Percentiles rank a stretch among this genome's conserved stretches.
These are phyloP conservation scores for Triplophysa tibetana DNA, from an alignment of 2,113 vertebrate species.

Conservation along the genomic window DNA sequence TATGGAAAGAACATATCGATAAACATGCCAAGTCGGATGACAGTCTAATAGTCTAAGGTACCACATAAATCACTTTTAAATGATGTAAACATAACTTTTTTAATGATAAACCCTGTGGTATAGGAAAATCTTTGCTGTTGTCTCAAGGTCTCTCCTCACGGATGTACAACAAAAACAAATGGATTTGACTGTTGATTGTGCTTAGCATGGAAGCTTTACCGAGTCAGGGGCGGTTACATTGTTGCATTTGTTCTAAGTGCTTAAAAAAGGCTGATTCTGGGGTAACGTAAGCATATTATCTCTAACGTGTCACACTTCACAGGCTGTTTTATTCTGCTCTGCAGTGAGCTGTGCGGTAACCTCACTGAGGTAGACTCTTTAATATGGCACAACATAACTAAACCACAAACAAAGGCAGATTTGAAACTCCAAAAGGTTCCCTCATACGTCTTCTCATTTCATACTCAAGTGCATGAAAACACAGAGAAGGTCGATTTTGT, in stretches of 20 bases:
- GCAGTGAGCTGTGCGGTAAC: slow-evolving; percentile 73
- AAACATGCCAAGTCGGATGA: neutral
- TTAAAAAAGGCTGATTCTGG: slow-evolving; percentile 71
- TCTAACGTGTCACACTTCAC: slow-evolving; percentile 65
- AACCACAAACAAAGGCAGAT: slow-evolving; percentile 56
- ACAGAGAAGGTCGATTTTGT: slow-evolving; percentile 65
- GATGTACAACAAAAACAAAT: slow-evolving; percentile 21
- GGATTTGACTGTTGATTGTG: slow-evolving; percentile 69
- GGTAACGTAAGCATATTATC: slow-evolving; percentile 67
- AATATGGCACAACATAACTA: slow-evolving; percentile 65
- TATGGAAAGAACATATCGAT: neutral
- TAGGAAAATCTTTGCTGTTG: slow-evolving; percentile 18
- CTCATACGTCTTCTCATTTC: slow-evolving; percentile 40
- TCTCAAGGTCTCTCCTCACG: neutral
- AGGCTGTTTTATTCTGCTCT: slow-evolving; percentile 70
- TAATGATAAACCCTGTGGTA: neutral
- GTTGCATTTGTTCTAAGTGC: slow-evolving; percentile 66
- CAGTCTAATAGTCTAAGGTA: neutral
- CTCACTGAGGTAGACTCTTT: slow-evolving; percentile 77
- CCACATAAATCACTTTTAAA: neutral
- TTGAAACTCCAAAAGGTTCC: slow-evolving; percentile 58
- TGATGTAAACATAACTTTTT: neutral
- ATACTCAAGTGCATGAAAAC: slow-evolving; percentile 66
- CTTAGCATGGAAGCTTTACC: slow-evolving; percentile 66
- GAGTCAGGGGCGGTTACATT: slow-evolving; percentile 47